These are phyloP conservation scores for Leptopterna dolabrata DNA, from an alignment of 2,888 invertebrate genomes.

Conservation along the genomic window DNA sequence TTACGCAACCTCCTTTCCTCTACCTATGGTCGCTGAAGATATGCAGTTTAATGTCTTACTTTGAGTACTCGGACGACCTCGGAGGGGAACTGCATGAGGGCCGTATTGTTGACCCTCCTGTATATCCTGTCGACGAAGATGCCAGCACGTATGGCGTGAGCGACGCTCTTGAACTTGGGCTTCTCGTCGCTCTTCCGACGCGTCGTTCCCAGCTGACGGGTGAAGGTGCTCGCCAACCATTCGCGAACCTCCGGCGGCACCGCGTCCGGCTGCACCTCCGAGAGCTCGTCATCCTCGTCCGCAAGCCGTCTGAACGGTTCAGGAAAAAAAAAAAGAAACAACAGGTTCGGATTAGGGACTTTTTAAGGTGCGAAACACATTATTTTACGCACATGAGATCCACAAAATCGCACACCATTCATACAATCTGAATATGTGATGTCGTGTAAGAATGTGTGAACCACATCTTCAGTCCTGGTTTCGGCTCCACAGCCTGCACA, in stretches of 20 bases:
- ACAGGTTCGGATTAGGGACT: background rate
- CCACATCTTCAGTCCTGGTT: no score
- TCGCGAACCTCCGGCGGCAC: slow-evolving; percentile 96
- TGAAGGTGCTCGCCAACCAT: slow-evolving; percentile 97
- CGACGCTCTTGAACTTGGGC: slow-evolving; percentile 93
- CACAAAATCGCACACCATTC: no score
- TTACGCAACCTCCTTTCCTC: no score
- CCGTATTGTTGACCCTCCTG: slow-evolving; percentile 80
- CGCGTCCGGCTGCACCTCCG: slow-evolving; percentile 95
- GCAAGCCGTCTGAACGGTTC: slow-evolving; percentile 75
- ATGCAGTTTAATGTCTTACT: slow-evolving; percentile 70
- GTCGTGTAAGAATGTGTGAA: background rate
- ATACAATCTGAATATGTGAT: no score
- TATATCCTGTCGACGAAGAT: slow-evolving; percentile 96
- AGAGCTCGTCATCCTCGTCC: slow-evolving; percentile 94
- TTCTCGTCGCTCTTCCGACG: slow-evolving; percentile 82
- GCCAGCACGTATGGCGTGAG: slow-evolving; percentile 95
- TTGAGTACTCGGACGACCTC: slow-evolving; percentile 88
- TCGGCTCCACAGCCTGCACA: no score
- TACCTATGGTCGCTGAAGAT: no score
- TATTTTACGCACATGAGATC: background rate
- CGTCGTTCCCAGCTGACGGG: slow-evolving; percentile 85
- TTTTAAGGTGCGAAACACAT: slow-evolving; percentile 35
- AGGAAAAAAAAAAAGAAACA: slow-evolving; percentile 30
- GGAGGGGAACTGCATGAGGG: slow-evolving; percentile 88